Base-by-base conservation (phyloP, 2,113 vertebrate species). In the Dasyurus viverrinus region DNA sequence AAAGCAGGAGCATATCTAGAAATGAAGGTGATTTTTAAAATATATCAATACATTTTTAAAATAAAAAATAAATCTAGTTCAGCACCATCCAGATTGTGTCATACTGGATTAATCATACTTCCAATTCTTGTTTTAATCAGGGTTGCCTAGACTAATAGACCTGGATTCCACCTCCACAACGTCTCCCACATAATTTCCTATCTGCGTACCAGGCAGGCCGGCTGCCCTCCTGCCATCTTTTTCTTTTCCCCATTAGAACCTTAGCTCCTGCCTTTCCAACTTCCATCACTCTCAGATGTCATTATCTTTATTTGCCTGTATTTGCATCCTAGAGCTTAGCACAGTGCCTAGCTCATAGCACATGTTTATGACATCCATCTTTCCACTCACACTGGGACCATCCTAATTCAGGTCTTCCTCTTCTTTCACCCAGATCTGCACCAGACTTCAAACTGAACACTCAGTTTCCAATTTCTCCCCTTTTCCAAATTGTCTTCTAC, bases 391-490 rank as follows among this genome's bases (percentile, higher is more conserved):
- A 84, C 23, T 19, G 36, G 16, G 68, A 84, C 1, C 42, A 48
- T 84, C 19, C 7, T 57, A 4, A 53, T 93, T n/a, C 46, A 95
- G 55, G 25, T 42, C 53, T 23, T 53, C 12, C 22, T 53, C 50
- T n/a, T 42, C 8, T 54, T 7, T 76, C 36, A 19, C 36, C 36
- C 0, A 2, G 36, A 14, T 76, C 68, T 16, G 36, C 14, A 76
- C 36, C 68, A 76, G 36, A 22, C 68, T 76, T 76, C 16, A n/a
- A 22, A 76, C 0, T 76, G 68, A 36, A n/a, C 68, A 19, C 16
- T 76, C 68, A 84, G 48, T 53, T 95, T 89, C 53, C 26, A 50
- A 30, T 36, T 94, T 91, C 92, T 25, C 48, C 93, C 89, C 27
- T 48, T 93, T 89, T 93, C 90, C 27, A 60, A 91, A 23, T 90